These are phyloP conservation scores for Doryteuthis pealeii DNA, from an alignment of 1,140 invertebrate species.

Conservation along the genomic window DNA sequence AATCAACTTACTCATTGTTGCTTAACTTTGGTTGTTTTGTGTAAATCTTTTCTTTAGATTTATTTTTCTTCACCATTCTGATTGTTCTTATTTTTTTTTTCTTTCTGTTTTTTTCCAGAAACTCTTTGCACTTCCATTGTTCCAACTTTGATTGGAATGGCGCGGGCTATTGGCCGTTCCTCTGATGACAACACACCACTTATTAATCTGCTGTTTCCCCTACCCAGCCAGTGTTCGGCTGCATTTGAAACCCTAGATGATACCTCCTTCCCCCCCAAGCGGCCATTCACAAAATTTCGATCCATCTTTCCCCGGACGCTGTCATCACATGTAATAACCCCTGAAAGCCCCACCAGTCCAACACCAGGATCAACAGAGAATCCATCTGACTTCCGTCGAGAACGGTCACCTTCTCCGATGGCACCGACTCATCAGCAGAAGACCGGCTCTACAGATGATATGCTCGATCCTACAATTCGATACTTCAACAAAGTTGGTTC, in stretches of 20 bases:
- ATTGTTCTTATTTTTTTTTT: no score
- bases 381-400: conserved; percentile 32
- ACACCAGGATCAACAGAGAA: conserved; percentile 11
- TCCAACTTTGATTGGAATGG: conserved; percentile 83
- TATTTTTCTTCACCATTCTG: no score
- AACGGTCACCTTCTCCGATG: conserved; percentile 63
- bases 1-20: no score
- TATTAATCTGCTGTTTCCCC: conserved; percentile 80
- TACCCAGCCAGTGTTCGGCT: conserved; percentile 16
- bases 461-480: conserved; percentile 73
- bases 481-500: conserved; percentile 92
- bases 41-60: no score
- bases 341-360: conserved; percentile 31
- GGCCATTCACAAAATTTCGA: conserved; percentile 61
- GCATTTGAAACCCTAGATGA: conserved; percentile 12
- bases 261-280: conserved; percentile 58
- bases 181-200: conserved; percentile 75
- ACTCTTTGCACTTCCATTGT: conserved; percentile 80
- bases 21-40: no score
- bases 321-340: conserved; percentile 72
- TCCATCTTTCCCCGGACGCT: conserved; percentile 91
- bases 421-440: conserved; percentile 16
- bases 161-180: conserved; percentile 80
- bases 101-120: conserved; percentile 56
- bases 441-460: conserved; percentile 13